phyloP scores from a whole-genome alignment of 1,140 invertebrate species.

The Ladona fulva region DNA sequence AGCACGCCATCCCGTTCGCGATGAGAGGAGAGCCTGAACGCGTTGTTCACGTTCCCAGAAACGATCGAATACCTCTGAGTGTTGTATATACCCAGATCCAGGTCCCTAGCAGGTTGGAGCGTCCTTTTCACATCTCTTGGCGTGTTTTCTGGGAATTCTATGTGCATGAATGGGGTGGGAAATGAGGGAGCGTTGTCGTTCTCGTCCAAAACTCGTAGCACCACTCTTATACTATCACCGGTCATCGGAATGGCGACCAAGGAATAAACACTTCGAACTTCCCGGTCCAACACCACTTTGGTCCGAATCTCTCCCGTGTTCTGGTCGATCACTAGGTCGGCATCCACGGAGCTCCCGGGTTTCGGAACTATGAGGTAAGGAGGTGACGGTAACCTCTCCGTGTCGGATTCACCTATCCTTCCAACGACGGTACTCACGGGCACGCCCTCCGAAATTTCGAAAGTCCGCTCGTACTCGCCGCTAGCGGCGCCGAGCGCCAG shows the following conservation, averaged over 20 bases:
- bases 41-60: slow-evolving; percentile 84
- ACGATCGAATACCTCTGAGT: slow-evolving; percentile 89
- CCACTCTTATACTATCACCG: slow-evolving; percentile 72
- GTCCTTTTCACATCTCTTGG: slow-evolving; percentile 85
- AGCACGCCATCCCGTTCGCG: slow-evolving; percentile 79
- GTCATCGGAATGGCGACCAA: slow-evolving; percentile 80
- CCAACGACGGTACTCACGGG: slow-evolving; percentile 78
- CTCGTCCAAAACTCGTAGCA: slow-evolving; percentile 86
- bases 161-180: slow-evolving; percentile 63
- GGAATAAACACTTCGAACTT: slow-evolving; percentile 74
- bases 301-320: slow-evolving; percentile 87
- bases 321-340: slow-evolving; percentile 76
- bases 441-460: slow-evolving; percentile 78
- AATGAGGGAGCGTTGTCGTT: slow-evolving; percentile 96
- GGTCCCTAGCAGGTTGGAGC: slow-evolving; percentile 80
- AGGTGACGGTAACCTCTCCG: slow-evolving; percentile 45
- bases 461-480: slow-evolving; percentile 61
- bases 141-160: slow-evolving; percentile 93
- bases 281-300: slow-evolving; percentile 75
- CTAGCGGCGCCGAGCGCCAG: slow-evolving; percentile 28
- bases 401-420: slow-evolving; percentile 58
- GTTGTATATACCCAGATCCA: slow-evolving; percentile 81
- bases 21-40: slow-evolving; percentile 79
- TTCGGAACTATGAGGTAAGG: slow-evolving; percentile 85
- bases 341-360: slow-evolving; percentile 74